These are phyloP conservation scores for Scomber colias DNA, from an alignment of 2,113 vertebrate species.

Conservation along the genomic window DNA sequence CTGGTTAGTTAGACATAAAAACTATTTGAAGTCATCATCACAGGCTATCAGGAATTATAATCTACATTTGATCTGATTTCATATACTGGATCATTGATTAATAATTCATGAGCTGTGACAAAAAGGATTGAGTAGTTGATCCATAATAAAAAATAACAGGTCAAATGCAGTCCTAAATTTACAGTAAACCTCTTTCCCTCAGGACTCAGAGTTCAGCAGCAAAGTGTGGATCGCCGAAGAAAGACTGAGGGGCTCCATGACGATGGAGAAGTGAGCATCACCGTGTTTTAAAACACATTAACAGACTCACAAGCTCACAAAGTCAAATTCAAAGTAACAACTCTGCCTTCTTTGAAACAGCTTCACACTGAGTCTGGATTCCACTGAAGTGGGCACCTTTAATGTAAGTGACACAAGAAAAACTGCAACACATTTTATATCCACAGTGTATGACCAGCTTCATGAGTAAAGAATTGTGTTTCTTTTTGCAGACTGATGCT, in stretches of 20 bases:
- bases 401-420: constrained; percentile 56
- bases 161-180: too few relatives aligned
- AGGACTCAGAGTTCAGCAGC: constrained; percentile 54
- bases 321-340: not conserved
- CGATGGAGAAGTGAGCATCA: constrained; percentile 69
- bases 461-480: not conserved
- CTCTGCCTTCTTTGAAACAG: constrained; percentile 51
- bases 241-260: constrained; percentile 56
- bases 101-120: not conserved
- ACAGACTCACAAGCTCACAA: not conserved
- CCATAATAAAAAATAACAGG: not conserved
- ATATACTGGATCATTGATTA: not conserved
- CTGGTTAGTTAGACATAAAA: too few relatives aligned
- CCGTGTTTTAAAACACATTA: not conserved
- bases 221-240: constrained; percentile 37
- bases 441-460: too few relatives aligned
- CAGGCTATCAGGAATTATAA: too few relatives aligned
- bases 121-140: not conserved
- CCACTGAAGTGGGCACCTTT: constrained; percentile 71
- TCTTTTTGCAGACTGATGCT: constrained; percentile 56
- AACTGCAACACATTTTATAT: not conserved
- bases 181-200: constrained; percentile 2
- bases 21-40: too few relatives aligned
- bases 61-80: not conserved
- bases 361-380: constrained; percentile 55